These are phyloP conservation scores for Adrianichthys oophorus DNA, from an alignment of 2,797 vertebrate genomes.

Conservation along the genomic window DNA sequence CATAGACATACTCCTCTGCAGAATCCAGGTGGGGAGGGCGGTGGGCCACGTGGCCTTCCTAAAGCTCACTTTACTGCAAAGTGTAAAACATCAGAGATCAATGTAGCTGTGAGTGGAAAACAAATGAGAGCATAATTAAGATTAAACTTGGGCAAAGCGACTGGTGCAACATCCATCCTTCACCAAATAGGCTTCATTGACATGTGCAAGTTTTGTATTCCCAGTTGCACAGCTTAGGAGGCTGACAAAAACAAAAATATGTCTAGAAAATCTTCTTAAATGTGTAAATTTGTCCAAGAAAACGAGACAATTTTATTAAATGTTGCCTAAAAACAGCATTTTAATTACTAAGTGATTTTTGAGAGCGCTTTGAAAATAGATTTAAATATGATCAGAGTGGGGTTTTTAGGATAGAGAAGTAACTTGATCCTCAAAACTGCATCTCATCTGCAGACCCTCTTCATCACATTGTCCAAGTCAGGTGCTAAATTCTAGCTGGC, in stretches of 20 bases:
- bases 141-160: slow-evolving; percentile 65
- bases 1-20: slow-evolving; percentile 60
- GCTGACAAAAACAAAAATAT: slow-evolving; percentile 43
- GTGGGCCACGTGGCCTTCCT: slow-evolving; percentile 30
- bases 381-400: no score
- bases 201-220: slow-evolving; percentile 48
- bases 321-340: no score
- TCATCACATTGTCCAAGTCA: no score
- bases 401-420: no score
- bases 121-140: slow-evolving; percentile 54
- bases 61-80: slow-evolving; percentile 49
- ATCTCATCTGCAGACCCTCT: no score
- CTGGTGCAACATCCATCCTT: slow-evolving; percentile 18
- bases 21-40: slow-evolving; percentile 52
- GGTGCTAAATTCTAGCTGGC: no score
- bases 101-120: slow-evolving; percentile 31
- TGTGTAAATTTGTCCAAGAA: not conserved
- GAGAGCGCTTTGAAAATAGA: no score
- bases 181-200: slow-evolving; percentile 21
- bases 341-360: no score
- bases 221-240: slow-evolving; percentile 5
- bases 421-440: no score
- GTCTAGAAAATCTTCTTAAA: slow-evolving; percentile 42
- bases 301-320: no score
- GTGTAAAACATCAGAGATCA: slow-evolving; percentile 63